A percentile compares a stretch with the other conserved stretches of the same genome.
These are phyloP conservation scores for Platynereis dumerilii DNA, from an alignment of 2,888 invertebrate species.

Conservation along the genomic window DNA sequence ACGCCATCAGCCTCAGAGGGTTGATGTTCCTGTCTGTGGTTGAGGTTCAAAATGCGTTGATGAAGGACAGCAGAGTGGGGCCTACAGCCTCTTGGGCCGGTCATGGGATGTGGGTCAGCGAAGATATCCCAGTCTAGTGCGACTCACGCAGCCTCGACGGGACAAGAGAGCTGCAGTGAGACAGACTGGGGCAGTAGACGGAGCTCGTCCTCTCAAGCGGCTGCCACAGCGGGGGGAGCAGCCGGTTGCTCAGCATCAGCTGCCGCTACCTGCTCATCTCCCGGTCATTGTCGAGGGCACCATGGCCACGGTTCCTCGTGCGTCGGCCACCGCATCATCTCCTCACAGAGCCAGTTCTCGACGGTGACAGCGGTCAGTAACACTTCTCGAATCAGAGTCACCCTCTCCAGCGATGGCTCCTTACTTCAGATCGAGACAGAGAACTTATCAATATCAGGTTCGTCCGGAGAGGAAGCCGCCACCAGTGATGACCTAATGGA, in stretches of 20 bases:
- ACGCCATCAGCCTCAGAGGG: too few species aligned
- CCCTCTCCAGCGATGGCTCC: conserved; percentile 27
- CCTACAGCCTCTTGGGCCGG: not conserved
- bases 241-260: not conserved
- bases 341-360: conserved; percentile 19
- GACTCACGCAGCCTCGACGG: conserved; percentile 11
- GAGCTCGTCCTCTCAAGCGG: not conserved
- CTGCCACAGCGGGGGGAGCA: not conserved
- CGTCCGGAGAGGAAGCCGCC: too few species aligned
- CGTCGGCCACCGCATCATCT: conserved; percentile 15
- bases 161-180: not conserved
- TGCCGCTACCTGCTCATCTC: too few species aligned
- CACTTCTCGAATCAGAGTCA: conserved; percentile 24
- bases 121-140: conserved; percentile 19
- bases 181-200: conserved; percentile 12
- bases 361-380: conserved; percentile 21
- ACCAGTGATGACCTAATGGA: too few species aligned
- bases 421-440: conserved; percentile 28
- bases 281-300: too few species aligned
- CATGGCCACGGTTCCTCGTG: not conserved
- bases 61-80: too few species aligned
- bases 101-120: conserved; percentile 25
- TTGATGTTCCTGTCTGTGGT: too few species aligned
- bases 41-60: too few species aligned
- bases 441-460: conserved; percentile 8